Evolutionary conservation across 2,888 invertebrate species (phyloP), one percentile per base, ranked within the genome.

Genomic region (Chalcosyrphus nemorum): DNA sequence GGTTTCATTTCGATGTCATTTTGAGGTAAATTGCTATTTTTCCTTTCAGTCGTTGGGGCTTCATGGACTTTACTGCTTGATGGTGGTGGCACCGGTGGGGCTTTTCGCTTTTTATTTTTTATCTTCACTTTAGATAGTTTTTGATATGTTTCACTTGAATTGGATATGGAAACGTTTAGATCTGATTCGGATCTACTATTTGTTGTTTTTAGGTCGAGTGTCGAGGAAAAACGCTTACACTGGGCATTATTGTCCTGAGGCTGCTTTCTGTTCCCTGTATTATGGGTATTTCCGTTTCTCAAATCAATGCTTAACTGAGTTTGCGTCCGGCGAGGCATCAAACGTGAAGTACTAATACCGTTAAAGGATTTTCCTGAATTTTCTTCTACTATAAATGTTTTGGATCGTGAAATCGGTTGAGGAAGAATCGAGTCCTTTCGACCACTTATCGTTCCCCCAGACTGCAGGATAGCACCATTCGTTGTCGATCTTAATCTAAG

Each of bases 401-500:
- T 86, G 1, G 89, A 88, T 32, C 89, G 86, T 63, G 2, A 19
- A 4, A 52, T 52, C 7, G 74, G 71, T 15, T 61, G 54, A 2
- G 32, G 54, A 1, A 66, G 27, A 19, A 75, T 19, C 3, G 59
- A 63, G 11, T 88, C 87, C 29, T 93, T 93, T 71, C 95, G 92
- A 3, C 96, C 95, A 87, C 95, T 95, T 89, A 97, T 95, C 86
- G 97, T 97, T 61, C 97, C 97, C 0, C 96, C 96, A 4, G 95
- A 95, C 87, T 95, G 96, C 70, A 97, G 92, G 89, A 96, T 96
- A 88, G 94, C 95, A 61, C 97, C 97, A 91, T 97, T 97, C 91
- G 96, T 95, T 2, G 97, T 97, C 74, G 94, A 94, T 82, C 96
- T 94, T 68, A 97, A 92, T 86, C 94, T 93, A 0, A 88, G 59